These are phyloP conservation scores for Lochmaea capreae DNA, from an alignment of 2,888 invertebrate species.

Conservation along the genomic window DNA sequence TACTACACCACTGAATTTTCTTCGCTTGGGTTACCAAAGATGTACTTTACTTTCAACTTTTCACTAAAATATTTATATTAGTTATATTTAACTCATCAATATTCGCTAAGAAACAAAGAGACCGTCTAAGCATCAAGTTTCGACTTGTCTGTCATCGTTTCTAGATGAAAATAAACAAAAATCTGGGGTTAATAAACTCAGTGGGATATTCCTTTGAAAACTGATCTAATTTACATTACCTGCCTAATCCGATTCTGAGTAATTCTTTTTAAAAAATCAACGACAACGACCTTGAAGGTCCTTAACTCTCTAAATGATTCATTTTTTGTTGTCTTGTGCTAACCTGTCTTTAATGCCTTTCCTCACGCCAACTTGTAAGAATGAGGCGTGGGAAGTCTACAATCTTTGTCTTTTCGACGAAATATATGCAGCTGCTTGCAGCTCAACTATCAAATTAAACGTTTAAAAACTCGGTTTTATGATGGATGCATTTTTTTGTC, in stretches of 20 bases:
- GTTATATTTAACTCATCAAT: too few species aligned
- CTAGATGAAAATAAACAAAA: background rate
- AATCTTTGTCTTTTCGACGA: conserved; percentile 37
- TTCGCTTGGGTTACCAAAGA: too few species aligned
- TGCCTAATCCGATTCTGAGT: conserved; percentile 19
- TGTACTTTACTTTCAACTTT: too few species aligned
- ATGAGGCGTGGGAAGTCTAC: conserved; percentile 40
- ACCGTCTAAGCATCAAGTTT: too few species aligned
- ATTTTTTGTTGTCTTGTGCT: conserved; percentile 41
- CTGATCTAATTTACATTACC: background rate
- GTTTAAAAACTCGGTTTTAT: conserved; percentile 17
- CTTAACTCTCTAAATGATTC: conserved; percentile 39
- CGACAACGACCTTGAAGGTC: conserved; percentile 43
- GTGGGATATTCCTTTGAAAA: conserved; percentile 5
- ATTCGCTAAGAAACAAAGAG: too few species aligned
- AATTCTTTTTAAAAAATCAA: conserved; percentile 29
- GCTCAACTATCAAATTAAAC: conserved; percentile 12
- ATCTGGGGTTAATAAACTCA: background rate
- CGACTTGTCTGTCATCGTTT: too few species aligned
- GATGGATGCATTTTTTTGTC: too few species aligned
- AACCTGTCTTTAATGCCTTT: conserved; percentile 44
- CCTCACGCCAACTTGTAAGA: conserved; percentile 43
- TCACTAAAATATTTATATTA: too few species aligned
- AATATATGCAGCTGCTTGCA: conserved; percentile 37
- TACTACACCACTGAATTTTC: too few species aligned